phyloP scores from a whole-genome alignment of 64 coral and sea anemone genomes.

The Porites australiensis region DNA sequence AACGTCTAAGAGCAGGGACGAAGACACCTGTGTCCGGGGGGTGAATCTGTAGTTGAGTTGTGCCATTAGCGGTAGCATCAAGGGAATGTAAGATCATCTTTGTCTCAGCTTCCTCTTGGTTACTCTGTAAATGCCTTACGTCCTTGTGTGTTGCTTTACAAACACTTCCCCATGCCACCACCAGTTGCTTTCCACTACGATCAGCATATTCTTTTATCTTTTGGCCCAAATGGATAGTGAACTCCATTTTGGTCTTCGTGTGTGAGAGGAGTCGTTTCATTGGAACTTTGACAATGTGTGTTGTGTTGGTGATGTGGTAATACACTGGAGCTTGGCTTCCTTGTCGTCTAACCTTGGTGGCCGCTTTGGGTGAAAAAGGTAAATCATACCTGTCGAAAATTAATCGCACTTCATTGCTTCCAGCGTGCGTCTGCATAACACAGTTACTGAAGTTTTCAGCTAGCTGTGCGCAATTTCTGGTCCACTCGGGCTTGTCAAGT shows the following conservation, averaged over 20 bases:
- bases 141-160: conserved; percentile 47
- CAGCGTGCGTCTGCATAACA: not conserved
- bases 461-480: conserved; percentile 47
- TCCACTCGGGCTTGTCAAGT: conserved; percentile 32
- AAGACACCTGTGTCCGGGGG: conserved; percentile 45
- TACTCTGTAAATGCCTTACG: not conserved
- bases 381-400: conserved; percentile 23
- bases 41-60: not conserved
- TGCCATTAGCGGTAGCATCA: not conserved
- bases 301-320: conserved; percentile 9
- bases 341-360: not conserved
- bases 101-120: conserved; percentile 43
- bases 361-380: not conserved
- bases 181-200: conserved; percentile 1
- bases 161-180: not conserved
- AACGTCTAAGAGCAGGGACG: conserved; percentile 29
- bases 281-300: not conserved
- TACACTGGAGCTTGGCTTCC: conserved; percentile 18
- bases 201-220: not conserved
- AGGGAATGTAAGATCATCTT: conserved; percentile 35
- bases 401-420: not conserved
- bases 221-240: not conserved
- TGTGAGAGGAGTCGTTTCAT: conserved; percentile 32
- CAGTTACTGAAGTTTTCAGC: conserved; percentile 9
- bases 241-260: conserved; percentile 24